A percentile compares a stretch with the other conserved stretches of the same genome.
Conservation (phyloP, 1,140 invertebrate genomes). For the Subanguina moxae region DNA sequence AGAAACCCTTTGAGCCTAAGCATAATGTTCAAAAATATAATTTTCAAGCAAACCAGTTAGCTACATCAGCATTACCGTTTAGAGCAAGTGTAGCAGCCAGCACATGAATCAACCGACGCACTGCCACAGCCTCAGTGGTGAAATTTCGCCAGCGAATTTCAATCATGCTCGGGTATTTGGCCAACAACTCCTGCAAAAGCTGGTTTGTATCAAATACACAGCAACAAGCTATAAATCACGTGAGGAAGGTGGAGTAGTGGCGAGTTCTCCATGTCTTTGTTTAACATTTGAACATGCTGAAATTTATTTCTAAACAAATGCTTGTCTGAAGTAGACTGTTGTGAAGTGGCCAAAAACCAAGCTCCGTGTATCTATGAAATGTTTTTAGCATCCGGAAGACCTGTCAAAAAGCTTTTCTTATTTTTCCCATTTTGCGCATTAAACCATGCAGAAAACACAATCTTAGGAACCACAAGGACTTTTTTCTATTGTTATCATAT, state of each 20-base stretch:
- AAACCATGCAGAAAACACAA: background rate
- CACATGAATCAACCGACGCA: slow-evolving; percentile 34
- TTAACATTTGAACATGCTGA: background rate
- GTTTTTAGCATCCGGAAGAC: too few relatives aligned
- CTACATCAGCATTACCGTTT: too few relatives aligned
- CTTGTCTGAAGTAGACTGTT: too few relatives aligned
- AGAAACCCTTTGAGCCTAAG: slow-evolving; percentile 42
- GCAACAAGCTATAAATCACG: background rate
- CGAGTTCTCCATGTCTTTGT: background rate
- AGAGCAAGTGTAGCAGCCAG: slow-evolving; percentile 34
- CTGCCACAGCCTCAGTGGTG: slow-evolving; percentile 36
- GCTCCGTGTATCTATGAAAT: too few relatives aligned
- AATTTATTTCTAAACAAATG: too few relatives aligned
- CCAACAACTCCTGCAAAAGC: slow-evolving; percentile 8
- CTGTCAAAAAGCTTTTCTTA: too few relatives aligned
- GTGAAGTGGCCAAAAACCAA: too few relatives aligned
- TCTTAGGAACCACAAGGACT: too few relatives aligned
- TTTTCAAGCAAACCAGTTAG: too few relatives aligned
- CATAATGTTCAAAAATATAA: too few relatives aligned
- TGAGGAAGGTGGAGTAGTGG: background rate
- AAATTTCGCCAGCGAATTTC: slow-evolving; percentile 39
- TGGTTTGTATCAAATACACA: background rate
- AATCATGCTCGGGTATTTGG: slow-evolving; percentile 29
- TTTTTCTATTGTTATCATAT: too few relatives aligned
- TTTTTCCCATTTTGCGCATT: too few relatives aligned